Evolutionary conservation across 2,113 vertebrate genomes (phyloP).

Genomic region (Albula goreensis): DNA sequence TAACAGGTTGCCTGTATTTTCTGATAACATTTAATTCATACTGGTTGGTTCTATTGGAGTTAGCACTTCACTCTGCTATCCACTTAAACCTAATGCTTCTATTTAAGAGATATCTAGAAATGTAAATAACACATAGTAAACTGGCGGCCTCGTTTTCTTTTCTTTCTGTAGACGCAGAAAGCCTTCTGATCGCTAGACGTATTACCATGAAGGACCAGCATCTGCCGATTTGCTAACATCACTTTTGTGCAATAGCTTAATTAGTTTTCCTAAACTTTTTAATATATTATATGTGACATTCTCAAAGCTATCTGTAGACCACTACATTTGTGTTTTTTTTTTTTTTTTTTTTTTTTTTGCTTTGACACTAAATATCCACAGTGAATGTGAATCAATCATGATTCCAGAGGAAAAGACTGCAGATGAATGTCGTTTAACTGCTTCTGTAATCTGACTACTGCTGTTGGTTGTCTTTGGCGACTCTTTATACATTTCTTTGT

Average conservation of each 20-base stretch:
- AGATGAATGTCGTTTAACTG: not conserved
- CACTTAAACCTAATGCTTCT: not conserved
- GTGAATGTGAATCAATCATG: not conserved
- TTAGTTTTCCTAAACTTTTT: constrained; percentile 16
- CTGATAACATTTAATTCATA: not conserved
- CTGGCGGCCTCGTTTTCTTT: constrained; percentile 11
- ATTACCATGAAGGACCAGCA: not conserved
- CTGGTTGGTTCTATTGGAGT: too few species aligned
- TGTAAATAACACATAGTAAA: not conserved
- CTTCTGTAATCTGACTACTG: not conserved
- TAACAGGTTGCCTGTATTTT: not conserved
- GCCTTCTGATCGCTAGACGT: constrained; percentile 61
- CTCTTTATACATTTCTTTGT: not conserved
- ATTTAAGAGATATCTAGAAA: too few species aligned
- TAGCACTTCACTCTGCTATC: too few species aligned
- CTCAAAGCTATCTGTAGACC: not conserved
- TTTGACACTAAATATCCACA: not conserved
- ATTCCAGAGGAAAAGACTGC: not conserved
- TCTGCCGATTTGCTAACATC: constrained; percentile 24
- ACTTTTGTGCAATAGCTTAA: constrained; percentile 61
- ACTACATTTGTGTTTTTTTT: not conserved
- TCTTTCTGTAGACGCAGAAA: constrained; percentile 80
- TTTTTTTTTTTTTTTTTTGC: not conserved
- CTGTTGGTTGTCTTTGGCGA: not conserved
- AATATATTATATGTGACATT: constrained; percentile 43